Base-by-base conservation (phyloP, 2,797 vertebrate genomes). In the Hybognathus amarus region DNA sequence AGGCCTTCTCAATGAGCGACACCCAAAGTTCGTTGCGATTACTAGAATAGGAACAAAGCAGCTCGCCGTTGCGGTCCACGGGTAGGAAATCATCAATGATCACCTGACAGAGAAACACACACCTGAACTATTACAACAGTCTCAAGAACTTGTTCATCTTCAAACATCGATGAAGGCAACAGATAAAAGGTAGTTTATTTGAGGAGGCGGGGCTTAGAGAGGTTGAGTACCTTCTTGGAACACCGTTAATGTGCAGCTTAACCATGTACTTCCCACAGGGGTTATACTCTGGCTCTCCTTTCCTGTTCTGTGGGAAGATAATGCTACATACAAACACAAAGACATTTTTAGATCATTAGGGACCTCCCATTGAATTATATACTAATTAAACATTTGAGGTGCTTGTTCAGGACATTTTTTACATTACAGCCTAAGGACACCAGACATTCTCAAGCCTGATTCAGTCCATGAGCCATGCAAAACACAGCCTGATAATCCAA, bases 251-350 rank as follows among this genome's bases (percentile, higher is more conserved):
- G 90, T 99, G 97, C 75, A 99, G 96, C 85, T 99, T 99, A 79
- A 99, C 98, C 97, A 98, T 99, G 90, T 99, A 99, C 85, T 99
- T 99, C 83, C 98, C 98, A 94, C 98, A 99, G 0, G 98, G 98
- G 90, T 99, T 99, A 88, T 99, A 99, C 89, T 99, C 97, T 1
- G 98, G 98, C 54, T 98, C 94, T 52, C 98, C 97, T 83, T 95
- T 96, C 87, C 97, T 96, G 94, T 99, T 99, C 92, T 99, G 98
- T 89, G 98, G 98, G 89, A 95, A 99, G 93, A 99, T 99, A 85
- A 99, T 96, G 92, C 97, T 98, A 94, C 86, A 87, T 40, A 87
- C 20, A 85, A 54, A 67, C 24, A 77, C 8, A 71, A 40, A 80
- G 9, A 42, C 4, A 76, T 17, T 24, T 22, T 24, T 52, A 52